These are phyloP conservation scores for Pollenia griseotomentosa DNA, from an alignment of 2,888 invertebrate genomes.

Conservation along the genomic window DNA sequence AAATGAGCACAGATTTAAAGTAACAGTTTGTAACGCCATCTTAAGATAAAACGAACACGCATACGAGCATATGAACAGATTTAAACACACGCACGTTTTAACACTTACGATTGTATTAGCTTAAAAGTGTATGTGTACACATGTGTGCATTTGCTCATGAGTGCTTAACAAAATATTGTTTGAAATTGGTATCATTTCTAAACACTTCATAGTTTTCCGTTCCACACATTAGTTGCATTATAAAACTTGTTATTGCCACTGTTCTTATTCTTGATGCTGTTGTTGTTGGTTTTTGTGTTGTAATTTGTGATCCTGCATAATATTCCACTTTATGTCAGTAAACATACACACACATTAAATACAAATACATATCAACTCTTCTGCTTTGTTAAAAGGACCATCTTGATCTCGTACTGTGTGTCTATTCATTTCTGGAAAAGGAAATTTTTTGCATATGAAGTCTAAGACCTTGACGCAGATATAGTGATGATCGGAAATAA, in stretches of 20 bases:
- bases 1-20: conserved; percentile 12
- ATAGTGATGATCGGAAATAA: not conserved
- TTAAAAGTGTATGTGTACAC: not conserved
- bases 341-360: not conserved
- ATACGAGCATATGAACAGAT: not conserved
- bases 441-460: conserved; percentile 3
- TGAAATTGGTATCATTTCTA: conserved; percentile 60
- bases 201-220: conserved; percentile 56
- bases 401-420: conserved; percentile 22
- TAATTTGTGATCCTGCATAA: conserved; percentile 66
- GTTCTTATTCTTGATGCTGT: not conserved
- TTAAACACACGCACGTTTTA: not conserved
- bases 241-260: conserved; percentile 32
- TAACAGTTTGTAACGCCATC: conserved; percentile 54
- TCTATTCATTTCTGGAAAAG: not conserved
- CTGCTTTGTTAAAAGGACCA: not conserved
- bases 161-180: conserved; percentile 43
- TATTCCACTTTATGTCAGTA: conserved; percentile 51
- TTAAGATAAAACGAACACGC: conserved; percentile 33
- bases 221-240: conserved; percentile 58
- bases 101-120: not conserved
- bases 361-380: not conserved
- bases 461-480: not conserved
- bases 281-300: conserved; percentile 24
- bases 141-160: not conserved